A percentile compares a stretch with the other conserved stretches of the same genome.
Evolutionary conservation across 2,113 vertebrate species (phyloP).

Genomic region (Collichthys lucidus): DNA sequence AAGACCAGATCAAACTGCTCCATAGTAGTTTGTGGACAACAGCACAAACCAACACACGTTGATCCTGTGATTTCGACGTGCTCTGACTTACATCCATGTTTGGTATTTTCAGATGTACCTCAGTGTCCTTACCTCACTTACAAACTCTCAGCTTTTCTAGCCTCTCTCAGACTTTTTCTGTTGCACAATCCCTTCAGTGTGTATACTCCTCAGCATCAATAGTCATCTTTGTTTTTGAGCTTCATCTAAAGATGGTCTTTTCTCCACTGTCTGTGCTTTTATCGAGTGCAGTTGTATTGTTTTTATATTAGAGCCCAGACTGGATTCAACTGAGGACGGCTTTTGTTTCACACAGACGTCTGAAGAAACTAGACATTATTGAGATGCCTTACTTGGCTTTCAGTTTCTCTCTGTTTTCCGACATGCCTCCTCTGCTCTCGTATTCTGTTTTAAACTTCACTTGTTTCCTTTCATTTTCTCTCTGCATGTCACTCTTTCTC

Average conservation of each 20-base stretch:
- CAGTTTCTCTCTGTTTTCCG: constrained; percentile 39
- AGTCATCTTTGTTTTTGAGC: not conserved
- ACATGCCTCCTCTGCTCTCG: constrained; percentile 43
- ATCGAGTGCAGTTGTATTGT: not conserved
- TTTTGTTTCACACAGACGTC: constrained; percentile 31
- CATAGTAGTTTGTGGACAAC: too few relatives aligned
- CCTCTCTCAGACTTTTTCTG: not conserved
- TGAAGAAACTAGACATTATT: constrained; percentile 5
- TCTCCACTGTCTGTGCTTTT: not conserved
- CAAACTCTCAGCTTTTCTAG: not conserved
- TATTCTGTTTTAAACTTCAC: constrained; percentile 63
- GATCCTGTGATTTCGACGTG: not conserved
- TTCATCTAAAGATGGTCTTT: not conserved
- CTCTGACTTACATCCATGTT: not conserved
- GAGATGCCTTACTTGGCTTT: constrained; percentile 21
- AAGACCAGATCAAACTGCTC: too few relatives aligned
- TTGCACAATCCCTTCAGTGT: not conserved
- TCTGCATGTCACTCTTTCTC: constrained; percentile 1
- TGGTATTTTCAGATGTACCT: not conserved
- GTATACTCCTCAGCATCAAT: not conserved
- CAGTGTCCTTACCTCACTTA: not conserved
- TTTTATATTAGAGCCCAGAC: constrained; percentile 14
- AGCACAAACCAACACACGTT: not conserved
- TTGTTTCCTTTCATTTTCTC: constrained; percentile 56
- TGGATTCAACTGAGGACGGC: constrained; percentile 14